Evolutionary conservation across 1,140 invertebrate genomes (phyloP).

Genomic region (Bilobella aurantiaca): DNA sequence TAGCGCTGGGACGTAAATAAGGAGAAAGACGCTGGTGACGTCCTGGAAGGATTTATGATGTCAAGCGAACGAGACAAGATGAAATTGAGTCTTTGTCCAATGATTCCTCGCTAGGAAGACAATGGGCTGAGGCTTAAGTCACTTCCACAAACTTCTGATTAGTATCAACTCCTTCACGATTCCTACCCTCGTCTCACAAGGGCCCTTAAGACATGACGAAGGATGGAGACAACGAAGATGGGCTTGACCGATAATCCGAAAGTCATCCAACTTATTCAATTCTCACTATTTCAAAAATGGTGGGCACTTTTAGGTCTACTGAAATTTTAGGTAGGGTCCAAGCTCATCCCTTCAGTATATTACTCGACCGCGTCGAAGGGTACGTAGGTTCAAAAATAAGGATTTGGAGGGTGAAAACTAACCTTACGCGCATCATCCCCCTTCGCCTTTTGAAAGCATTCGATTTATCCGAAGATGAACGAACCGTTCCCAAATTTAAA

Average conservation of each 20-base stretch:
- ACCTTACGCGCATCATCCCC: too few relatives aligned
- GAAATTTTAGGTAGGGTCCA: too few relatives aligned
- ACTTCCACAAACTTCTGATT: slow-evolving; percentile 1
- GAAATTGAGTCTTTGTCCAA: slow-evolving; percentile 1
- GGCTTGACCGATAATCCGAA: neutral
- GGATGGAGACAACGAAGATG: neutral
- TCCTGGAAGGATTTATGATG: slow-evolving; percentile 14
- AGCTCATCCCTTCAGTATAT: too few relatives aligned
- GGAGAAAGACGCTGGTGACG: neutral
- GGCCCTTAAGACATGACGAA: neutral
- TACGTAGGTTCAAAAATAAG: too few relatives aligned
- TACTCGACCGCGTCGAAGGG: too few relatives aligned
- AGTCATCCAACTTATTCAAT: neutral
- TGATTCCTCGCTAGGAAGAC: neutral
- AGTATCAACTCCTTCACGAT: neutral
- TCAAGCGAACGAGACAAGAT: neutral
- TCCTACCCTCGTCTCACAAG: neutral
- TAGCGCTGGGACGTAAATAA: neutral
- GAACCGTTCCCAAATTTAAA: too few relatives aligned
- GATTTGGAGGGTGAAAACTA: too few relatives aligned
- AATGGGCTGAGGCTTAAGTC: too few relatives aligned
- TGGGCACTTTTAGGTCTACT: neutral
- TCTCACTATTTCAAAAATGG: neutral
- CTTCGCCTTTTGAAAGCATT: too few relatives aligned
- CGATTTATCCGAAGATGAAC: too few relatives aligned